Evolutionary conservation across 2,888 invertebrate species (phyloP).

Genomic region (Euplagia quadripunctaria): DNA sequence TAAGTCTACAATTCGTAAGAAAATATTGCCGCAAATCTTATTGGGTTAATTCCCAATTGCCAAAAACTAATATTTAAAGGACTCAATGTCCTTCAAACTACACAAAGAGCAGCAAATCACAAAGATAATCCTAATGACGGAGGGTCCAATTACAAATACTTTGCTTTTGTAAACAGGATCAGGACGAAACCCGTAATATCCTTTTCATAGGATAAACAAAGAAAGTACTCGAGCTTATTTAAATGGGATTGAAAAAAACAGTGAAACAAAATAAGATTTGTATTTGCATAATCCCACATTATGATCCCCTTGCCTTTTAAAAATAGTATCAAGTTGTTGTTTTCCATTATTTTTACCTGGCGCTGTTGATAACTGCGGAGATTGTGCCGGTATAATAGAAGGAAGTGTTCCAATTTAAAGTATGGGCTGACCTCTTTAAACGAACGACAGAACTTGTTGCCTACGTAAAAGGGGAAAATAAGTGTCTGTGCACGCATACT

Average conservation of each 20-base stretch:
- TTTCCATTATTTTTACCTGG: constrained; percentile 30
- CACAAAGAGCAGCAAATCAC: constrained; percentile 24
- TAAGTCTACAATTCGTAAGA: constrained; percentile 39
- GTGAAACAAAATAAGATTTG: constrained; percentile 36
- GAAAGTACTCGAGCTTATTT: constrained; percentile 45
- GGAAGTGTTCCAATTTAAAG: constrained; percentile 43
- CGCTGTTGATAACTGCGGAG: constrained; percentile 16
- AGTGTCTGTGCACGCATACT: neutral
- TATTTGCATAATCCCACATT: constrained; percentile 62
- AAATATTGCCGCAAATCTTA: constrained; percentile 34
- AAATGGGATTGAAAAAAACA: constrained; percentile 57
- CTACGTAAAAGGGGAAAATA: neutral
- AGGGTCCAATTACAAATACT: constrained; percentile 58
- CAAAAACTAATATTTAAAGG: neutral
- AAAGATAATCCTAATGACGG: constrained; percentile 47
- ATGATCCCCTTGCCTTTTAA: constrained; percentile 37
- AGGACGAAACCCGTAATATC: constrained; percentile 54
- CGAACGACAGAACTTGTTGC: neutral
- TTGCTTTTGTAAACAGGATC: constrained; percentile 49
- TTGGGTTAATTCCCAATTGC: constrained; percentile 19
- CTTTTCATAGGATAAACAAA: constrained; percentile 55
- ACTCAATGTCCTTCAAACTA: neutral
- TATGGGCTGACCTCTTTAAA: constrained; percentile 21
- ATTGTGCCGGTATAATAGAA: constrained; percentile 20
- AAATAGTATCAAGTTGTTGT: constrained; percentile 33